Base-by-base conservation (phyloP, 2,888 invertebrate genomes). In the Eristalis intricaria region DNA sequence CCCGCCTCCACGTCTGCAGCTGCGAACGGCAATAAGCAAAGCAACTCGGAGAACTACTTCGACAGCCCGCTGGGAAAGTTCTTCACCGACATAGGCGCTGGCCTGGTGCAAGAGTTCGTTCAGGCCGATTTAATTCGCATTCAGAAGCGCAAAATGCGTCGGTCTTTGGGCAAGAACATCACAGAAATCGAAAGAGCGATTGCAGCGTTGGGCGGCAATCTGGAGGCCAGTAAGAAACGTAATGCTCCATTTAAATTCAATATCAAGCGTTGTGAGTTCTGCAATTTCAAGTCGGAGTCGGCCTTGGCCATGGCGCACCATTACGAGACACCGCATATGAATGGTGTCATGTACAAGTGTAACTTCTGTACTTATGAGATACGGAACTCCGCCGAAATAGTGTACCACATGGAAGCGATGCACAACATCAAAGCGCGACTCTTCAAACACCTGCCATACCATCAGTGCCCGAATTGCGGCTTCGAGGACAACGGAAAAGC, bases 401-500 rank as follows among this genome's bases (percentile, higher is more conserved):
- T 97, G 26, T 97, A 96, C 91, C 99, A 99, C 91, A 98, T 98
- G 97, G 97, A 98, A 92, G 96, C 96, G 0, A 96, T 97, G 91
- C 99, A 99, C 92, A 96, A 96, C 89, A 95, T 96, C 19, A 95
- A 96, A 90, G 98, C 97, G 5, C 95, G 96, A 86, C 93, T 98
- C 83, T 97, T 98, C 90, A 95, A 97, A 89, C 97, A 97, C 0
- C 96, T 97, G 32, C 96, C 97, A 0, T 97, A 97, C 92, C 98
- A 98, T 92, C 97, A 98, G 91, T 99, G 98, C 92, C 96, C 97
- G 0, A 97, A 97, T 91, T 99, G 99, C 94, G 97, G 97, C 0
- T 98, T 98, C 91, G 98, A 99, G 92, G 98, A 98, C 90, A 98
- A 98, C 91, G 97, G 97, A 75, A 98, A 98, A 93, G 97, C 97